Evolutionary conservation across 2,888 invertebrate genomes (phyloP).

Genomic region (Folsomia candida): DNA sequence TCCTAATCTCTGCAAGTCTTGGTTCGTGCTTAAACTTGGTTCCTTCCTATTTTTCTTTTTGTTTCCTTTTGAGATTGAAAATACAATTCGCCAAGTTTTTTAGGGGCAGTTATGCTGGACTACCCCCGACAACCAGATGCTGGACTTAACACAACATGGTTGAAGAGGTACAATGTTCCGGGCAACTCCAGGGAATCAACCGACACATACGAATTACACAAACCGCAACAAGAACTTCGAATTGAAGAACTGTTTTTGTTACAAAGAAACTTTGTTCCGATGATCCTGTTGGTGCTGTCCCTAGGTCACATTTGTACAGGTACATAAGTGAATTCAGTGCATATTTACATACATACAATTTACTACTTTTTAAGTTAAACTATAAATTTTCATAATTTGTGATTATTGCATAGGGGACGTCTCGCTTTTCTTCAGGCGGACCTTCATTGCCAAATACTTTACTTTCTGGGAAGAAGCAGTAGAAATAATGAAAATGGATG

Average conservation of each 20-base stretch:
- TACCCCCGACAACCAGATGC: neutral
- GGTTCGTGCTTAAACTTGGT: no score
- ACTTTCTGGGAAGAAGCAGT: constrained; percentile 29
- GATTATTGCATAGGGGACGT: constrained; percentile 10
- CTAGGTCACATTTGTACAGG: constrained; percentile 5
- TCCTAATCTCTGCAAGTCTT: no score
- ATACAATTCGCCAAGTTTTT: neutral
- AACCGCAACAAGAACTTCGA: neutral
- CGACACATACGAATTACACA: neutral
- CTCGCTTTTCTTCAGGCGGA: constrained; percentile 10
- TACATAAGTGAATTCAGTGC: no score
- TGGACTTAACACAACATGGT: neutral
- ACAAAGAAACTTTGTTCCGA: constrained; percentile 20
- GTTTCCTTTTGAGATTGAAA: no score
- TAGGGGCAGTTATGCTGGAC: neutral
- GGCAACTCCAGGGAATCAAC: neutral
- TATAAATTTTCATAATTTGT: no score
- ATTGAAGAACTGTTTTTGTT: constrained; percentile 21
- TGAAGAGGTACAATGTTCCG: neutral
- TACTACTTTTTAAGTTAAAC: no score
- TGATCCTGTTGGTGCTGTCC: constrained; percentile 5
- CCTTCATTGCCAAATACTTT: constrained; percentile 9
- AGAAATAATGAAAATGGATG: constrained; percentile 43
- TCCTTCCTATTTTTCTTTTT: no score
- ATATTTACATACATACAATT: no score